Evolutionary conservation across 2,888 invertebrate species (phyloP).

Genomic region (Apodemia mormo): DNA sequence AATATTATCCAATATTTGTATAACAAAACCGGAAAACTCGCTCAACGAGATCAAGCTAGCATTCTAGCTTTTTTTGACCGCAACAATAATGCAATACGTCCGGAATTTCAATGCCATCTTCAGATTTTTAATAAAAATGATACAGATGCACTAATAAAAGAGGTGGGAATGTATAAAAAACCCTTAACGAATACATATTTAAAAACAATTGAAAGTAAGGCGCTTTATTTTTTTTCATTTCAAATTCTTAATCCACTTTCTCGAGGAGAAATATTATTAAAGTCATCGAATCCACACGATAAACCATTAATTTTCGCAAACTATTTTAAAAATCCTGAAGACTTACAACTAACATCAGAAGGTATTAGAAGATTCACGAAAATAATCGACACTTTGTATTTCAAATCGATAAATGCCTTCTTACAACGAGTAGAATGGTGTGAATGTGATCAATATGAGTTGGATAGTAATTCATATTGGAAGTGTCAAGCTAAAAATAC

Average conservation of each 20-base stretch:
- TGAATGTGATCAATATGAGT: constrained; percentile 45
- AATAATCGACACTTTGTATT: constrained; percentile 48
- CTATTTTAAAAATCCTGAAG: constrained; percentile 81
- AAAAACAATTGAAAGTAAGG: constrained; percentile 47
- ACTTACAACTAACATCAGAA: constrained; percentile 57
- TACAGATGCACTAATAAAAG: not conserved
- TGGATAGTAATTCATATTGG: constrained; percentile 54
- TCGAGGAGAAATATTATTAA: constrained; percentile 78
- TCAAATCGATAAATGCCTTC: constrained; percentile 47
- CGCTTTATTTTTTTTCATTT: constrained; percentile 54
- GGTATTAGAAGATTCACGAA: constrained; percentile 52
- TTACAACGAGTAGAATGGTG: constrained; percentile 48
- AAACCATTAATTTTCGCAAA: constrained; percentile 83
- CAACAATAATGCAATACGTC: constrained; percentile 48
- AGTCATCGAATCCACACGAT: constrained; percentile 78
- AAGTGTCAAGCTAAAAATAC: constrained; percentile 71
- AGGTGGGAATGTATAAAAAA: constrained; percentile 42
- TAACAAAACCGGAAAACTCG: constrained; percentile 74
- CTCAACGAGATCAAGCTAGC: constrained; percentile 79
- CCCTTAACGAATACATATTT: constrained; percentile 44
- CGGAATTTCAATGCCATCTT: constrained; percentile 54
- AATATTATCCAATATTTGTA: constrained; percentile 71
- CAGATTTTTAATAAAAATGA: constrained; percentile 51
- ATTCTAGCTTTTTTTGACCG: constrained; percentile 52
- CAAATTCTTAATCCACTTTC: constrained; percentile 73